Percentiles rank a stretch among this genome's conserved stretches.
These are phyloP conservation scores for Pelecanus crispus DNA, from an alignment of 2,113 vertebrate genomes.

Conservation along the genomic window DNA sequence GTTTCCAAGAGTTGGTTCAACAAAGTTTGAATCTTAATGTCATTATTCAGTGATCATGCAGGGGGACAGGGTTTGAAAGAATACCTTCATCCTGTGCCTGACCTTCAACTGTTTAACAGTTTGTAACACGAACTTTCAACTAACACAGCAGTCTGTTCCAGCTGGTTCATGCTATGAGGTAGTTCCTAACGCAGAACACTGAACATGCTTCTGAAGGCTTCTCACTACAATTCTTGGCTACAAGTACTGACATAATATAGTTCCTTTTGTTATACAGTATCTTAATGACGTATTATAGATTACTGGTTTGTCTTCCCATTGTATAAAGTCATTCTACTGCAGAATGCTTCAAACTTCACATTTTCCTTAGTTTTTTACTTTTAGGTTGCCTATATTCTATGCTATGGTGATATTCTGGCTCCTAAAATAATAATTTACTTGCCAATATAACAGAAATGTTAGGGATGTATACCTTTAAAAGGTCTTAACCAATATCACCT, in stretches of 20 bases:
- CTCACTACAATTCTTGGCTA: background rate
- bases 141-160: background rate
- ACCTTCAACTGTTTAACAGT: background rate
- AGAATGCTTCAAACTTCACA: background rate
- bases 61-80: rapidly evolving
- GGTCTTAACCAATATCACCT: background rate
- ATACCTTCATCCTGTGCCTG: background rate
- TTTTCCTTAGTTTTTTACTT: background rate
- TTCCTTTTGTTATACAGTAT: background rate
- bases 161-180: background rate
- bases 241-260: background rate
- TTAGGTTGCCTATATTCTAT: background rate
- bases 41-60: background rate
- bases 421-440: background rate
- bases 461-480: background rate
- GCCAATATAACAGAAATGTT: background rate
- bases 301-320: background rate
- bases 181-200: background rate
- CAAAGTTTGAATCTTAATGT: background rate
- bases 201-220: background rate
- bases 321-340: background rate
- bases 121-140: background rate
- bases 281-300: background rate
- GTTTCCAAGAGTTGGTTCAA: background rate
- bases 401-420: background rate